Conservation (phyloP, 2,797 vertebrate genomes). For the Gymnocypris eckloni region DNA sequence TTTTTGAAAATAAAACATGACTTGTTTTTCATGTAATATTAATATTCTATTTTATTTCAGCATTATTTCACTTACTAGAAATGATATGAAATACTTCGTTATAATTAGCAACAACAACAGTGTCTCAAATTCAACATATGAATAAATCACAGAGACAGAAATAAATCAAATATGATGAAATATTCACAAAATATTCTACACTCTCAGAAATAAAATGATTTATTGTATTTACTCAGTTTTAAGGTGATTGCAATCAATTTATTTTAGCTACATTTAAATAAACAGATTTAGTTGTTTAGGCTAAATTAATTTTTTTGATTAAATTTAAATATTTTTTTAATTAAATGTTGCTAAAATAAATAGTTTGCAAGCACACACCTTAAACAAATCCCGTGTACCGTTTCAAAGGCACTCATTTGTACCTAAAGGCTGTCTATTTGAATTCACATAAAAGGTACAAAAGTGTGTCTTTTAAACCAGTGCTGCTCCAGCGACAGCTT, state of each 20-base stretch:
- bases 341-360: too few relatives aligned
- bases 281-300: too few relatives aligned
- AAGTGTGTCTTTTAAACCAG: too few relatives aligned
- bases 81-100: background rate
- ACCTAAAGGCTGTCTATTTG: background rate
- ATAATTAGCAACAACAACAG: background rate
- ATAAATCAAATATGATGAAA: background rate
- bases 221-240: too few relatives aligned
- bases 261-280: too few relatives aligned
- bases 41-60: background rate
- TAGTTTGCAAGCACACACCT: too few relatives aligned
- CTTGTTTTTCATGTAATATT: background rate
- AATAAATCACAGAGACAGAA: background rate
- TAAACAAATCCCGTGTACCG: background rate
- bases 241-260: too few relatives aligned
- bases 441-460: background rate
- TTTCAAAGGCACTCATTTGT: too few relatives aligned
- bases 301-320: too few relatives aligned
- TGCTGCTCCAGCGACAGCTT: background rate
- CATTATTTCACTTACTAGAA: background rate
- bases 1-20: background rate
- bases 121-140: too few relatives aligned
- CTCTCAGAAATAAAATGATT: too few relatives aligned
- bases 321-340: too few relatives aligned
- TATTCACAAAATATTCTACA: background rate